Conservation (phyloP, 2,888 invertebrate species). For the Microctonus aethiopoides region DNA sequence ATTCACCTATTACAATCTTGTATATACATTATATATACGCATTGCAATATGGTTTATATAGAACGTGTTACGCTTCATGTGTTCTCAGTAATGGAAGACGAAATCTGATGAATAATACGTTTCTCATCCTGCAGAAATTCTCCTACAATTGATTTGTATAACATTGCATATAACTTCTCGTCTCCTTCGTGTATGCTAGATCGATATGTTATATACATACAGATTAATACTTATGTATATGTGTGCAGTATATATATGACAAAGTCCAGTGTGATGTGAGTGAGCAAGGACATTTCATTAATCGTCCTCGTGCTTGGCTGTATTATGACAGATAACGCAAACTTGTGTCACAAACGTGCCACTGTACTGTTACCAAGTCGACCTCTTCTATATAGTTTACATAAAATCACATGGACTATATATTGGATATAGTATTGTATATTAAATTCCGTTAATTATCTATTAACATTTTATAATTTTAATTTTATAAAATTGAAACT, state of each 20-base stretch:
- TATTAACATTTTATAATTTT: conserved; percentile 37
- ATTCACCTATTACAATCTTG: not conserved
- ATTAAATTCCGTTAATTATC: conserved; percentile 44
- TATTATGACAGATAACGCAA: conserved; percentile 41
- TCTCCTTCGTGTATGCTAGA: not conserved
- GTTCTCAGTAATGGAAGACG: not conserved
- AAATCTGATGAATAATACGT: conserved; percentile 14
- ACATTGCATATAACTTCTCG: not conserved
- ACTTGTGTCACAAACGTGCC: not conserved
- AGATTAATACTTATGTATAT: not conserved
- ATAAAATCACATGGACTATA: no score
- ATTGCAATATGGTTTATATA: not conserved
- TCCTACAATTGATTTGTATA: not conserved
- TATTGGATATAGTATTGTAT: no score
- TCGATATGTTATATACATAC: not conserved
- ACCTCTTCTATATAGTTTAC: conserved; percentile 9
- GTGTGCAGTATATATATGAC: not conserved
- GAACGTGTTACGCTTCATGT: not conserved
- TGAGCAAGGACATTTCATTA: conserved; percentile 36
- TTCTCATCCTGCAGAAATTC: not conserved
- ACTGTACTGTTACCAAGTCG: not conserved
- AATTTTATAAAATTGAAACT: not conserved
- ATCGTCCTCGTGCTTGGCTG: conserved; percentile 37
- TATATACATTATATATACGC: not conserved
- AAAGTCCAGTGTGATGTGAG: not conserved